Conservation (phyloP, 1,140 invertebrate species). For the Bombus affinis region DNA sequence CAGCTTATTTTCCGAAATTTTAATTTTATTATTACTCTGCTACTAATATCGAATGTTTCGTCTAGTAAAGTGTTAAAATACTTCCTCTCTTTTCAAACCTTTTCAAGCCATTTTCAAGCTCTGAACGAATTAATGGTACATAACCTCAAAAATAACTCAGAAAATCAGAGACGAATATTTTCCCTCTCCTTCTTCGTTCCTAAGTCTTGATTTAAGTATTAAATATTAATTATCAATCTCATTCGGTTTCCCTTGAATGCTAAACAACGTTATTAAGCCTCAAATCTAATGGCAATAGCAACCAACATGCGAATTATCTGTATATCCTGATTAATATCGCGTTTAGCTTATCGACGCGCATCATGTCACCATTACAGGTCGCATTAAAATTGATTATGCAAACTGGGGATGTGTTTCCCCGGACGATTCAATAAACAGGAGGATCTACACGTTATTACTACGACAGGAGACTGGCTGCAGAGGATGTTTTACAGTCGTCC, state of each 20-base stretch:
- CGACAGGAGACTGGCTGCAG: background rate
- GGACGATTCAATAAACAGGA: slow-evolving; percentile 6
- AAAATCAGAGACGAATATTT: background rate
- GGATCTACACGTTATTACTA: background rate
- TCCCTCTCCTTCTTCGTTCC: too few relatives aligned
- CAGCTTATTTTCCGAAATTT: background rate
- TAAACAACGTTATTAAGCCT: slow-evolving; percentile 1
- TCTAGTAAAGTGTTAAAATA: background rate
- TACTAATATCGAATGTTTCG: background rate
- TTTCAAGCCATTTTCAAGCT: too few relatives aligned
- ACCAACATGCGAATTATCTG: background rate
- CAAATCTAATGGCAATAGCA: background rate
- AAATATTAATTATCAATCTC: too few relatives aligned
- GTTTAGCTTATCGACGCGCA: background rate
- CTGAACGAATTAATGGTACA: background rate
- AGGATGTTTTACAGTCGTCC: background rate
- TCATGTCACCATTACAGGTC: slow-evolving; percentile 3
- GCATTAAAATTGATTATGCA: slow-evolving; percentile 51
- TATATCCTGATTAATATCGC: slow-evolving; percentile 34
- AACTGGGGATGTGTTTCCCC: background rate
- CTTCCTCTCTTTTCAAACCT: background rate
- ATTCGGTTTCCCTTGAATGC: background rate
- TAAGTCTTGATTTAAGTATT: too few relatives aligned
- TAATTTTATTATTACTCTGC: background rate
- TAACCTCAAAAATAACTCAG: background rate